These are phyloP conservation scores for Sebastes schlegelii DNA, from an alignment of 2,113 vertebrate species.

Conservation along the genomic window DNA sequence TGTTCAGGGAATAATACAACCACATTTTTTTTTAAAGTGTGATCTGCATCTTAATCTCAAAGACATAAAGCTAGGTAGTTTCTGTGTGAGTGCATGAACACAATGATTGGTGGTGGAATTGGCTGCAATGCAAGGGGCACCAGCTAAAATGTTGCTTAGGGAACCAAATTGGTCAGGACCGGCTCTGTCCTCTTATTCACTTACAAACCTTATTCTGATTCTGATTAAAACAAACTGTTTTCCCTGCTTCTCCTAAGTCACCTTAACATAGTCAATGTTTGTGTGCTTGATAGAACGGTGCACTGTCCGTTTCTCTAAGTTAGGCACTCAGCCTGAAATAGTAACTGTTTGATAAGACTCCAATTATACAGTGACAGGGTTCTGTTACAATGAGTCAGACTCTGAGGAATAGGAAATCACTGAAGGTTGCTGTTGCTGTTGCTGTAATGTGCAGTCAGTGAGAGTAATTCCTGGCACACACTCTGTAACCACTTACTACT, in stretches of 20 bases:
- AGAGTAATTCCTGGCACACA: conserved; percentile 42
- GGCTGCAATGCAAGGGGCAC: too few species aligned
- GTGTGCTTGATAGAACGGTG: not conserved
- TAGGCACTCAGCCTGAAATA: not conserved
- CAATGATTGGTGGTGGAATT: too few species aligned
- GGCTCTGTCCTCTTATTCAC: too few species aligned
- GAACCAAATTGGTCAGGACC: too few species aligned
- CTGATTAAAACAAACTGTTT: too few species aligned
- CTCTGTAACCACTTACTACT: conserved; percentile 12
- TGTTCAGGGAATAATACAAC: too few species aligned
- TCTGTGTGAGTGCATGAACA: too few species aligned
- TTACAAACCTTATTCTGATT: too few species aligned
- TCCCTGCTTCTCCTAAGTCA: not conserved
- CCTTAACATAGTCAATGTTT: not conserved
- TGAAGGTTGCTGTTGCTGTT: conserved; percentile 10
- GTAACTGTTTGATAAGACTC: conserved; percentile 48
- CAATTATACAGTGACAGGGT: conserved; percentile 28
- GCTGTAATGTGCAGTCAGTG: conserved; percentile 45
- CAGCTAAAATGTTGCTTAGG: too few species aligned
- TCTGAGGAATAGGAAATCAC: conserved; percentile 32
- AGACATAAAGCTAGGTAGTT: too few species aligned
- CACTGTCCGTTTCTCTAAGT: not conserved
- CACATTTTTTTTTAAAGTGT: too few species aligned
- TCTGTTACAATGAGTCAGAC: not conserved
- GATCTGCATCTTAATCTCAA: too few species aligned